These are phyloP conservation scores for Anoura caudifer DNA, from an alignment of 2,113 vertebrate genomes.

Conservation along the genomic window DNA sequence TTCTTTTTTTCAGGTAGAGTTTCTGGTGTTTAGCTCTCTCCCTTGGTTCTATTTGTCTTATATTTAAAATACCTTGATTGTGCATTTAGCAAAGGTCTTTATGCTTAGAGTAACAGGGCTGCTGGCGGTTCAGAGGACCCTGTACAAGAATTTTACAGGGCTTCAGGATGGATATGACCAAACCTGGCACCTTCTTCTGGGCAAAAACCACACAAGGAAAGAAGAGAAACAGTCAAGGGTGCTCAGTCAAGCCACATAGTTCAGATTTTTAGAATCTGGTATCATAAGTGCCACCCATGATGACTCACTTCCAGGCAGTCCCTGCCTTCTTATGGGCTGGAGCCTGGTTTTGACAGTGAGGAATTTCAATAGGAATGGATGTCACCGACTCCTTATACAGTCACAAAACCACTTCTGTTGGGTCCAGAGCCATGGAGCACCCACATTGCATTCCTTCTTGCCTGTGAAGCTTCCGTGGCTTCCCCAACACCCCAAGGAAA, in stretches of 20 bases:
- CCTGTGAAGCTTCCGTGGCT: neutral
- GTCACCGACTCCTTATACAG: slow-evolving; percentile 45
- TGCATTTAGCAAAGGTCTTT: neutral
- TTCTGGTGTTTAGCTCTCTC: neutral
- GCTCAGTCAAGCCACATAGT: slow-evolving; percentile 5
- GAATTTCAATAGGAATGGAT: slow-evolving; percentile 47
- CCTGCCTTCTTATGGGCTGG: slow-evolving; percentile 38
- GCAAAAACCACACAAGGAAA: slow-evolving; percentile 20
- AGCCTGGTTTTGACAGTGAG: slow-evolving; percentile 13
- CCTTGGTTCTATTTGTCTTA: neutral
- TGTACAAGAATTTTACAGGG: neutral
- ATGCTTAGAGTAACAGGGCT: neutral
- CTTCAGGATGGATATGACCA: neutral
- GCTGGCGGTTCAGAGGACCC: neutral
- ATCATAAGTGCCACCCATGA: slow-evolving; percentile 45
- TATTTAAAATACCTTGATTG: neutral
- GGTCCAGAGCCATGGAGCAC: neutral
- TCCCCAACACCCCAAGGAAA: neutral
- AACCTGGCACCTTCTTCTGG: neutral
- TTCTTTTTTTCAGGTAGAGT: neutral
- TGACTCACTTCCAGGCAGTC: slow-evolving; percentile 54
- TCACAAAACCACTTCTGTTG: slow-evolving; percentile 40
- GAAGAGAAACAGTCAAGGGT: slow-evolving; percentile 3
- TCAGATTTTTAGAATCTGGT: slow-evolving; percentile 56
- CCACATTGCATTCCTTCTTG: neutral